Percentiles rank a stretch among this genome's conserved stretches.
Conservation (phyloP, 2,888 invertebrate species). For the Mystacides longicornis region DNA sequence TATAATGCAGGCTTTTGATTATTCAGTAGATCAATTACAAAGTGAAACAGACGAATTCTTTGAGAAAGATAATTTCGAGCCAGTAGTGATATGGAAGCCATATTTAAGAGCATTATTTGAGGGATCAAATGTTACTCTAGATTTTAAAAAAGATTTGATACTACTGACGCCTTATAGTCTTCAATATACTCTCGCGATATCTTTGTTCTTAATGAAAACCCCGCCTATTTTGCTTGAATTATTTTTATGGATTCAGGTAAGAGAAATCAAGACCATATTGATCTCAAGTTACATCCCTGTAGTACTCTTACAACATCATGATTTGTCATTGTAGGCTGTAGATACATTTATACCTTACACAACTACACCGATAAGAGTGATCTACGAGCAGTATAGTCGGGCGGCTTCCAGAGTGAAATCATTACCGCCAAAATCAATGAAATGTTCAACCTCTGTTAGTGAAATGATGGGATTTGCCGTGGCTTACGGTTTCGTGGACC, state of each 20-base stretch:
- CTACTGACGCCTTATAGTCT: conserved; percentile 56
- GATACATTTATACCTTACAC: conserved; percentile 62
- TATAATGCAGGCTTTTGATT: conserved; percentile 44
- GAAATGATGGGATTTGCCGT: conserved; percentile 71
- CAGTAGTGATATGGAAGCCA: conserved; percentile 54
- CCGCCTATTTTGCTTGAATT: conserved; percentile 53
- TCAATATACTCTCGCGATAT: conserved; percentile 55
- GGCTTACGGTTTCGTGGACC: conserved; percentile 59
- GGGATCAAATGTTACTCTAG: conserved; percentile 46
- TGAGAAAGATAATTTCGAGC: conserved; percentile 42
- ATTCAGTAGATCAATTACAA: conserved; percentile 55
- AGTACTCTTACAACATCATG: background rate
- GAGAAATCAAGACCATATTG: background rate
- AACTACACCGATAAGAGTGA: conserved; percentile 52
- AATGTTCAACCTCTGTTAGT: conserved; percentile 64
- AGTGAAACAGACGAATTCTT: conserved; percentile 52
- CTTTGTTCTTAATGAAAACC: conserved; percentile 48
- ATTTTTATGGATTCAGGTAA: conserved; percentile 56
- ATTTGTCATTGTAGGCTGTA: conserved; percentile 41
- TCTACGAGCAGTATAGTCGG: conserved; percentile 47
- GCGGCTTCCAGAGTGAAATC: no score
- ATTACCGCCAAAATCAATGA: conserved; percentile 50
- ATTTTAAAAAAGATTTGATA: conserved; percentile 48
- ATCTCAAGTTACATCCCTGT: background rate
- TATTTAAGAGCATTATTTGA: conserved; percentile 58